Evolutionary conservation across 2,113 vertebrate genomes (phyloP).

Genomic region (Corythornis madagascariensis): DNA sequence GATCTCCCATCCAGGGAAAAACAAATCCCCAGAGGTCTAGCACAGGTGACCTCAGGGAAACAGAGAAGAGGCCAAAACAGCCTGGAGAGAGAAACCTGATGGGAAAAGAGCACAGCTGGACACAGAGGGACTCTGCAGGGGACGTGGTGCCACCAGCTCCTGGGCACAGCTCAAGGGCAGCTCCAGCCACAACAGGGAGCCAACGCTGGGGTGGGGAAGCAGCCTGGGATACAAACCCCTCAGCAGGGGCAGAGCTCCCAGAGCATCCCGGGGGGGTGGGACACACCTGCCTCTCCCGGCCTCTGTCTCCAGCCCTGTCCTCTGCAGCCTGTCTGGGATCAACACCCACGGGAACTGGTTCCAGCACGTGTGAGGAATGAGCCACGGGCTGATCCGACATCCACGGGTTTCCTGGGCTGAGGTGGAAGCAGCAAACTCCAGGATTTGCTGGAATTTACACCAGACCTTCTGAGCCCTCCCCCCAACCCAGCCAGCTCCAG

Average conservation of each 20-base stretch:
- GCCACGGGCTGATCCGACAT: not conserved
- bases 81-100: not conserved
- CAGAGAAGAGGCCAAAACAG: not conserved
- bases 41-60: not conserved
- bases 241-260: not conserved
- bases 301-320: not conserved
- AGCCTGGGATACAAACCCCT: not conserved
- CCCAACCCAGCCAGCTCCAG: not conserved
- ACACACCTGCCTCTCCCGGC: not conserved
- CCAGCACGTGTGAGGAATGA: not conserved
- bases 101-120: not conserved
- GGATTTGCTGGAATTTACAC: not conserved
- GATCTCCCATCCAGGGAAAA: not conserved
- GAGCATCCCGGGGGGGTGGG: not conserved
- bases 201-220: not conserved
- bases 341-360: not conserved
- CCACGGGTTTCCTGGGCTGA: fast-evolving
- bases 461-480: fast-evolving
- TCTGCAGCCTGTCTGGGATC: not conserved
- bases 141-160: not conserved
- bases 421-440: not conserved
- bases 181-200: not conserved
- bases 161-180: fast-evolving
- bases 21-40: not conserved
- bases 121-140: not conserved